Base-by-base conservation (phyloP, 2,888 invertebrate species). In the Pandemis heparana region DNA sequence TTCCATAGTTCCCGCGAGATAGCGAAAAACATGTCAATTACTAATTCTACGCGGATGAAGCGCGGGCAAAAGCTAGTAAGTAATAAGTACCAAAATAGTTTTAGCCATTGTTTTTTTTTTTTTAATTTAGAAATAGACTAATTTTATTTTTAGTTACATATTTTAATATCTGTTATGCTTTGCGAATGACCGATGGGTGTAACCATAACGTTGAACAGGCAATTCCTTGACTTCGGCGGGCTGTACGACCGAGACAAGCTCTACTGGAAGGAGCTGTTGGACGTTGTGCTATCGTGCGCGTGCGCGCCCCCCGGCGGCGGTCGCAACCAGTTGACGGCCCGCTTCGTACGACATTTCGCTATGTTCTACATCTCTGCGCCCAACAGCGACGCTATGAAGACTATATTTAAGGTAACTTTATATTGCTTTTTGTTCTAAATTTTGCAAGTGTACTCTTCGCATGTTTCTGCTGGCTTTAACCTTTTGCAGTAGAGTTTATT, bases 281-380 rank as follows among this genome's bases (percentile, higher is more conserved):
- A 98, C 87, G 97, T 98, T 53, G 96, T 97, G 0, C 89, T 99
- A 68, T 95, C 97, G 0, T 96, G 96, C 60, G 98, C 98, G 72
- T 98, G 98, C 87, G 97, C 97, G 0, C 98, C 98, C 0, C 98
- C 98, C 0, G 98, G 98, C 0, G 98, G 98, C 10, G 98, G 98
- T 0, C 94, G 98, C 63, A 98, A 98, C 85, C 97, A 97, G 10
- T 94, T 99, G 14, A 97, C 98, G 0, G 96, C 97, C 0, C 94
- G 98, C 79, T 98, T 98, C 87, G 96, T 98, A 3, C 95, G 99
- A 5, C 98, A 99, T 91, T 98, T 99, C 89, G 98, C 97, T 14
- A 96, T 98, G 93, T 93, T 99, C 75, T 95, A 96, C 43, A 96
- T 99, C 79, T 97, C 98, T 5, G 95, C 97, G 0, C 98, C 99